phyloP scores from a whole-genome alignment of 2,888 invertebrate genomes.

The Eristalis intricaria region DNA sequence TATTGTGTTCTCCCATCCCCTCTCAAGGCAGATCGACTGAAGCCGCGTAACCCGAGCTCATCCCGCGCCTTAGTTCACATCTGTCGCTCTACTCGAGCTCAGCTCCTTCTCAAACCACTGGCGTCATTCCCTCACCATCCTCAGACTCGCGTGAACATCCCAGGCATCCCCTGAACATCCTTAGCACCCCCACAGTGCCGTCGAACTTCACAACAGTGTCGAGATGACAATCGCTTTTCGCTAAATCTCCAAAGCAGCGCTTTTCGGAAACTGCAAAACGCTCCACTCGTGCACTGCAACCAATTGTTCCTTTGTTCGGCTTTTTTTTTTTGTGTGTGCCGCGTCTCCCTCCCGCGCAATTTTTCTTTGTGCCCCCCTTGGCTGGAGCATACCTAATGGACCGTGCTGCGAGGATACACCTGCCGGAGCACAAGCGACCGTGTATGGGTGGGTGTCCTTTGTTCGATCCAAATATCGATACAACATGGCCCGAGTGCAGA shows the following conservation, averaged over 20 bases:
- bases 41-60: no score
- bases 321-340: background rate
- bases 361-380: background rate
- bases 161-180: background rate
- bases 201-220: background rate
- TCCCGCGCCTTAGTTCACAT: no score
- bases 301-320: background rate
- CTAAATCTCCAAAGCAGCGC: background rate
- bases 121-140: no score
- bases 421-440: background rate
- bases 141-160: background rate
- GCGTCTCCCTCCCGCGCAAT: background rate
- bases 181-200: background rate
- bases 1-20: no score
- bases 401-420: background rate
- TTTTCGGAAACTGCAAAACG: background rate
- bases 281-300: background rate
- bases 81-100: no score
- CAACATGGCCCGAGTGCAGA: constrained; percentile 29
- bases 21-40: no score
- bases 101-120: no score
- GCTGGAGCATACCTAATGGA: background rate
- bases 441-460: background rate
- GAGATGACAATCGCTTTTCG: background rate
- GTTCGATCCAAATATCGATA: background rate